Base-by-base conservation (phyloP, 2,888 invertebrate species). In the Rhyacophila evoluta region DNA sequence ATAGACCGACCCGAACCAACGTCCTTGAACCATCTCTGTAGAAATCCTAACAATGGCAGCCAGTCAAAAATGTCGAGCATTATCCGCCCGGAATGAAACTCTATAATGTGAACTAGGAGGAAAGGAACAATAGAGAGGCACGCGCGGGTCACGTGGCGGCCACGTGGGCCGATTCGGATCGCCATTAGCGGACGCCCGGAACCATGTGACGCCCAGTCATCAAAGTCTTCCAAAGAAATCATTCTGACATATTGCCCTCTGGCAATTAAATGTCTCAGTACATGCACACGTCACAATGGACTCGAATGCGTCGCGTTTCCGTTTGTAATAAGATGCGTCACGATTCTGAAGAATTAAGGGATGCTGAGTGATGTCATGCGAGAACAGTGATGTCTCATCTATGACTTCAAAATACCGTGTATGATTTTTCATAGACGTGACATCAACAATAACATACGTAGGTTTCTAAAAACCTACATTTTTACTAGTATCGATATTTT, bases 171-270 rank as follows among this genome's bases (percentile, higher is more conserved):
- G 41, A 78, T 74, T 75, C 78, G 78, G 19, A 29, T 39, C 37
- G 79, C 79, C 79, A 79, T 79, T 79, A 79, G 79, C 38, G 39
- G 19, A 29, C 8, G 38, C 77, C 77, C 38, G 39, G 38, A 29
- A 41, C 15, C 25, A 27, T 39, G 39, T 38, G 38, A 39, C 38
- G 73, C 41, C 37, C 41, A 28, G 69, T 19, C 73, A 73, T 77
- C 77, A 73, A 69, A 71, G 41, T 69, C 55, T 25, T 29, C 71
- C 76, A 41, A 73, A 77, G 72, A 55, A 77, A 77, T 77, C 72
- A 39, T 36, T 27, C 70, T 29, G 69, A 38, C 73, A 73, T 77
- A 77, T 73, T 77, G 77, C 29, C 10, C 38, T 28, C 10, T 8
- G 72, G 39, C 37, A 41, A 72, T 72, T 29, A 68, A 77, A 77